Conservation (phyloP, 2,797 vertebrate species). For the Pempheris klunzingeri region DNA sequence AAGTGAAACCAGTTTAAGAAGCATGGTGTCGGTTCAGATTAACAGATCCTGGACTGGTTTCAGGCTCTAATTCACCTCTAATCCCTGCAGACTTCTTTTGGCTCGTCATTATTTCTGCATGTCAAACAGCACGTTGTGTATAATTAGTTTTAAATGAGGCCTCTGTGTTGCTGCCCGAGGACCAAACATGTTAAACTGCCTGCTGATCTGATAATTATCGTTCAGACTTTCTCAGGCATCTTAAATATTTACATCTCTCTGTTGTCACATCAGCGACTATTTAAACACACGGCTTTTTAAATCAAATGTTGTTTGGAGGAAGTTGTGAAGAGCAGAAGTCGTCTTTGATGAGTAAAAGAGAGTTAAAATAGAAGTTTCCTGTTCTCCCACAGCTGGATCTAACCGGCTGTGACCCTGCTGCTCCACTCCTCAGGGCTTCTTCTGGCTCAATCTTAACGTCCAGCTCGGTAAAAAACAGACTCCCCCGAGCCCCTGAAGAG, state of each 20-base stretch:
- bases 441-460: conserved; percentile 46
- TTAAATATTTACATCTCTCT: no score
- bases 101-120: conserved; percentile 1
- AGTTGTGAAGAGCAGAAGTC: neutral
- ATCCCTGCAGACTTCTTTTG: conserved; percentile 9
- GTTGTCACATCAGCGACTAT: no score
- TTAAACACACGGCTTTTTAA: neutral
- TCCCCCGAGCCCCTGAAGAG: conserved; percentile 18
- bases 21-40: no score
- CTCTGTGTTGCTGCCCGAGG: conserved; percentile 32
- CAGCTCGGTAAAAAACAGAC: conserved; percentile 44
- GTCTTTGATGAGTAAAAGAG: no score
- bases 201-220: no score
- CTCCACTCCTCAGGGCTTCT: conserved; percentile 10
- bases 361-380: neutral
- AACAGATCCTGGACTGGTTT: neutral
- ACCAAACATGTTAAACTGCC: neutral
- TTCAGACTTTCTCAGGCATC: no score
- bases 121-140: conserved; percentile 1
- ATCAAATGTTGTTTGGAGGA: neutral
- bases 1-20: no score
- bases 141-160: conserved; percentile 25
- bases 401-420: conserved; percentile 26
- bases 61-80: neutral
- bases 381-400: conserved; percentile 40